phyloP scores from a whole-genome alignment of 2,888 invertebrate genomes.

The Scelioninae gen. 1 region DNA sequence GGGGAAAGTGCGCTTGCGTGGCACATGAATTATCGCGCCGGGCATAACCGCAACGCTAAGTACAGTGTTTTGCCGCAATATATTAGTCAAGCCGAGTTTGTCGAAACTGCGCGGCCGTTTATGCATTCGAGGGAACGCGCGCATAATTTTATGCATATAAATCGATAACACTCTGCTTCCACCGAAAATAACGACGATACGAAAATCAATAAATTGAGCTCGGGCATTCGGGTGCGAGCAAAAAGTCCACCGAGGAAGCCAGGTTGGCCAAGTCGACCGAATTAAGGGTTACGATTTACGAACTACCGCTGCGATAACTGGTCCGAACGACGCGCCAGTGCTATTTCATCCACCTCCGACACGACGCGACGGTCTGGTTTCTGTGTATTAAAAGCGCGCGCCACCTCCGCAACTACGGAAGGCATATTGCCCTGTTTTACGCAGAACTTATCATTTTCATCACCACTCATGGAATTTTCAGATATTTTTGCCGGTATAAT shows the following conservation, averaged over 20 bases:
- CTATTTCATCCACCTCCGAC: slow-evolving; percentile 74
- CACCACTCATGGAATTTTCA: slow-evolving; percentile 28
- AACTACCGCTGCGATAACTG: slow-evolving; percentile 71
- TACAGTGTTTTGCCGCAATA: slow-evolving; percentile 63
- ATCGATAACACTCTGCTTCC: slow-evolving; percentile 49
- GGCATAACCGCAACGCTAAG: slow-evolving; percentile 52
- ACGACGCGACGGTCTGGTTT: slow-evolving; percentile 26
- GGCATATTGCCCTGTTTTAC: slow-evolving; percentile 24
- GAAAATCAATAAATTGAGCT: slow-evolving; percentile 58
- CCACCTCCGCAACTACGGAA: slow-evolving; percentile 47
- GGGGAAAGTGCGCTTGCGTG: slow-evolving; percentile 45
- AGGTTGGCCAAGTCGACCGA: slow-evolving; percentile 23
- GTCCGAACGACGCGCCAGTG: slow-evolving; percentile 76
- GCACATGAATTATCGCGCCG: slow-evolving; percentile 47
- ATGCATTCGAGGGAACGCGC: slow-evolving; percentile 57
- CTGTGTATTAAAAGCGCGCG: slow-evolving; percentile 38
- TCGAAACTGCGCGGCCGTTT: slow-evolving; percentile 49
- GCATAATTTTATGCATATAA: slow-evolving; percentile 63
- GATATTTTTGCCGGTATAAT: slow-evolving; percentile 30
- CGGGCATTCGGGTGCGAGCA: slow-evolving; percentile 18
- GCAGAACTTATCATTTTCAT: slow-evolving; percentile 48
- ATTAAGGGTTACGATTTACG: slow-evolving; percentile 69
- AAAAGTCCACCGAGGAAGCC: slow-evolving; percentile 39
- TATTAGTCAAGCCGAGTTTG: slow-evolving; percentile 55
- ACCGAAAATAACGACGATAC: slow-evolving; percentile 54